Percentiles rank a stretch among this genome's conserved stretches.
These are phyloP conservation scores for Pachydiplax longipennis DNA, from an alignment of 2,888 invertebrate species.

Conservation along the genomic window DNA sequence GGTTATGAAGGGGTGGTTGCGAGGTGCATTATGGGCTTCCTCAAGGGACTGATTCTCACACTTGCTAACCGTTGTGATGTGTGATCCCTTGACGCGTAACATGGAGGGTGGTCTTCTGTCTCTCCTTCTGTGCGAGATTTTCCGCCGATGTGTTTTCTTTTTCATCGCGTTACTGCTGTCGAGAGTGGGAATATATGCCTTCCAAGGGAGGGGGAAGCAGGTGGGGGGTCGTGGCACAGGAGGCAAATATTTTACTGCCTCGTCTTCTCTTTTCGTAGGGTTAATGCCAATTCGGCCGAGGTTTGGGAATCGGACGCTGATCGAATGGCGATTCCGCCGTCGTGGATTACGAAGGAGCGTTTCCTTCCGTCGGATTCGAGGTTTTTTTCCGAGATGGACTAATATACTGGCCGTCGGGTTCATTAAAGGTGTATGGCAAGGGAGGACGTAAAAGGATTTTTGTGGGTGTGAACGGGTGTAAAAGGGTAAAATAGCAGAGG, in stretches of 20 bases:
- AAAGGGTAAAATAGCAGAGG: too few relatives aligned
- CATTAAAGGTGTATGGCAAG: too few relatives aligned
- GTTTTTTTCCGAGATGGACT: too few relatives aligned
- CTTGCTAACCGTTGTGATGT: conserved; percentile 29
- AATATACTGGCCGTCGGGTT: too few relatives aligned
- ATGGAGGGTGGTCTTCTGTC: neutral
- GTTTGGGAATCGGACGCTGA: neutral
- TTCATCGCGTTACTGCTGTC: neutral
- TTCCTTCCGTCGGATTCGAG: neutral
- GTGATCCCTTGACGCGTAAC: conserved; percentile 5
- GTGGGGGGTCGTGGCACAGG: too few relatives aligned
- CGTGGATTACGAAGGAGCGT: neutral
- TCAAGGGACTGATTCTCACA: conserved; percentile 14
- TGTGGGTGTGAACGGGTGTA: too few relatives aligned
- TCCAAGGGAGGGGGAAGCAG: neutral
- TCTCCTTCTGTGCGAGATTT: neutral
- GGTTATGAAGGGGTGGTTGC: neutral
- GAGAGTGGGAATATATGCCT: neutral
- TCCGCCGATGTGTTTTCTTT: neutral
- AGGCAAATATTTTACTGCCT: neutral
- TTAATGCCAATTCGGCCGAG: neutral
- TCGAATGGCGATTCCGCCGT: neutral
- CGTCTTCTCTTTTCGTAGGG: neutral
- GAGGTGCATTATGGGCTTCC: neutral
- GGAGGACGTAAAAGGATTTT: too few relatives aligned